A percentile compares a stretch with the other conserved stretches of the same genome.
Conservation (phyloP, 2,113 vertebrate species). For the Natator depressus region DNA sequence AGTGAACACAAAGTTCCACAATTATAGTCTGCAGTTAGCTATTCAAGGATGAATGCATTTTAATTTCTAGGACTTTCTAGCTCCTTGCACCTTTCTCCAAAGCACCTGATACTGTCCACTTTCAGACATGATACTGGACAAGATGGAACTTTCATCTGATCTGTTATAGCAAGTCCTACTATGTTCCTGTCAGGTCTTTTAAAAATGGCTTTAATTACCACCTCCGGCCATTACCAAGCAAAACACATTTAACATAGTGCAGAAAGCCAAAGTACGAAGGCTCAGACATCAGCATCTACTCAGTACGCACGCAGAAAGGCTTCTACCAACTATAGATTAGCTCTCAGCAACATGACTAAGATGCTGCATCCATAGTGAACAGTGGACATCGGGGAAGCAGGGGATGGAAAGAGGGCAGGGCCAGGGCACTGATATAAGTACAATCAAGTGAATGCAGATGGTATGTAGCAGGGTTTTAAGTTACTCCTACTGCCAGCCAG, state of each 20-base stretch:
- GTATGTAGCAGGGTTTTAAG: rapidly evolving
- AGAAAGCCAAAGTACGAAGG: background rate
- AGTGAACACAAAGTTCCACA: background rate
- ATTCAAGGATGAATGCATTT: background rate
- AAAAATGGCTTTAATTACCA: background rate
- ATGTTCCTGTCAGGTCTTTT: background rate
- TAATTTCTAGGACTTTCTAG: background rate
- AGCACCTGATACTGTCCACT: background rate
- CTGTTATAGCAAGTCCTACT: rapidly evolving
- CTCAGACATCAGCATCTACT: background rate
- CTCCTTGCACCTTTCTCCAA: background rate
- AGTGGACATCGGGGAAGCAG: rapidly evolving
- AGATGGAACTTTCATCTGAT: background rate
- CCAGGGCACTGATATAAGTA: background rate
- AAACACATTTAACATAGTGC: background rate
- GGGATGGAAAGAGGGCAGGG: rapidly evolving
- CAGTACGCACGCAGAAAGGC: background rate
- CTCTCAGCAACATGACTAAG: background rate
- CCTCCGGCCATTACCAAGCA: background rate
- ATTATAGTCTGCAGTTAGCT: background rate
- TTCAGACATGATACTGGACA: rapidly evolving
- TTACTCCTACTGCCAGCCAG: background rate
- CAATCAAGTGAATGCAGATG: background rate
- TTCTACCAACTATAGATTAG: background rate
- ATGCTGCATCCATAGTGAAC: background rate